phyloP scores from a whole-genome alignment of 2,113 vertebrate genomes.

The Crotalus horridus region DNA sequence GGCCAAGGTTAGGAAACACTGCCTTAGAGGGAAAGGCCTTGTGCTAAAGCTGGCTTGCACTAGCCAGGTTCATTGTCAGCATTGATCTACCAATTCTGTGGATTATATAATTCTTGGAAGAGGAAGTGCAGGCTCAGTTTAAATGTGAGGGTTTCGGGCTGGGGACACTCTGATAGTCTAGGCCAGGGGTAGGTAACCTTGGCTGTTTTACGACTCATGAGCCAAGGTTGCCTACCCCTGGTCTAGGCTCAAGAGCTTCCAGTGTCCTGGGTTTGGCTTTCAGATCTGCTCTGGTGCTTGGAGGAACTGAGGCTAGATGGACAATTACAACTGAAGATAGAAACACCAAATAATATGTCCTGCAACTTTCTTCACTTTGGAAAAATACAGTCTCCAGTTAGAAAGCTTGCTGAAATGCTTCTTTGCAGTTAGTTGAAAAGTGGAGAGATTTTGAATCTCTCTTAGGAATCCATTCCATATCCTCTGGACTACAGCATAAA shows the following conservation, averaged over 20 bases:
- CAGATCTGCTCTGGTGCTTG: neutral
- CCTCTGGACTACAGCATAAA: neutral
- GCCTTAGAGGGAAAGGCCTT: neutral
- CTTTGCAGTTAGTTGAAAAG: neutral
- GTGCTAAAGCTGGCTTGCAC: neutral
- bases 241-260: neutral
- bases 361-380: neutral
- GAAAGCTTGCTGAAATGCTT: neutral
- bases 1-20: too few relatives aligned
- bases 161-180: neutral
- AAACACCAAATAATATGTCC: neutral
- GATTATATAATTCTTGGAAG: neutral
- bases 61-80: neutral
- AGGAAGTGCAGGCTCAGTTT: too few relatives aligned
- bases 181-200: too few relatives aligned
- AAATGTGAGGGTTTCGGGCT: neutral
- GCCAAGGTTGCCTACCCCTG: too few relatives aligned
- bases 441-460: neutral
- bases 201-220: too few relatives aligned
- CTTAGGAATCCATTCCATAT: neutral
- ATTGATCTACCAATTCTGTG: neutral
- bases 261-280: neutral
- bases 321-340: neutral
- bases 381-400: neutral
- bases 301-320: neutral